These are phyloP conservation scores for Allolobophora icterica DNA, from an alignment of 2,888 invertebrate species.

Conservation along the genomic window DNA sequence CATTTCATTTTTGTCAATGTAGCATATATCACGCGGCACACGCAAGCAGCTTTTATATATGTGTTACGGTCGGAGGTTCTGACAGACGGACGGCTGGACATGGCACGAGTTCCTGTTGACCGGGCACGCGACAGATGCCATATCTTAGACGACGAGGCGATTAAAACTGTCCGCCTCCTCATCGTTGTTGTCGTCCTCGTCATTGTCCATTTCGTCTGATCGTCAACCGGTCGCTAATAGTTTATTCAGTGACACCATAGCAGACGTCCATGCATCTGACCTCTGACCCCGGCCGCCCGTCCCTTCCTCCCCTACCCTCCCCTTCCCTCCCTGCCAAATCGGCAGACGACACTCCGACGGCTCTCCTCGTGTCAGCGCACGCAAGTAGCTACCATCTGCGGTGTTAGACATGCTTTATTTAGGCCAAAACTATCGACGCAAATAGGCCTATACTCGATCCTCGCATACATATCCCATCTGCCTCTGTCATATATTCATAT, in stretches of 20 bases:
- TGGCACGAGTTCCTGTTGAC: neutral
- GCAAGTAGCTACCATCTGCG: neutral
- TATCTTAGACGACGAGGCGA: neutral
- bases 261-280: neutral
- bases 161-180: neutral
- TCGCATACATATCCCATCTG: conserved; percentile 10
- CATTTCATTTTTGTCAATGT: neutral
- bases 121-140: neutral
- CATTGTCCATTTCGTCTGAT: neutral
- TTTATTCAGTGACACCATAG: neutral
- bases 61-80: neutral
- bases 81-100: neutral
- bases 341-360: neutral
- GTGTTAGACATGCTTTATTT: neutral
- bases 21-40: too few relatives aligned
- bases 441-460: neutral
- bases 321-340: neutral
- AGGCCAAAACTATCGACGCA: neutral
- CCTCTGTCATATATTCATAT: neutral
- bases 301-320: neutral
- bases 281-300: neutral
- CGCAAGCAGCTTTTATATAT: neutral
- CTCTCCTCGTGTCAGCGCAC: neutral
- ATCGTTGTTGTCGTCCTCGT: neutral
- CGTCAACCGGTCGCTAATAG: neutral